Evolutionary conservation across 2,113 vertebrate genomes (phyloP).

Genomic region (Amphilophus citrinellus): DNA sequence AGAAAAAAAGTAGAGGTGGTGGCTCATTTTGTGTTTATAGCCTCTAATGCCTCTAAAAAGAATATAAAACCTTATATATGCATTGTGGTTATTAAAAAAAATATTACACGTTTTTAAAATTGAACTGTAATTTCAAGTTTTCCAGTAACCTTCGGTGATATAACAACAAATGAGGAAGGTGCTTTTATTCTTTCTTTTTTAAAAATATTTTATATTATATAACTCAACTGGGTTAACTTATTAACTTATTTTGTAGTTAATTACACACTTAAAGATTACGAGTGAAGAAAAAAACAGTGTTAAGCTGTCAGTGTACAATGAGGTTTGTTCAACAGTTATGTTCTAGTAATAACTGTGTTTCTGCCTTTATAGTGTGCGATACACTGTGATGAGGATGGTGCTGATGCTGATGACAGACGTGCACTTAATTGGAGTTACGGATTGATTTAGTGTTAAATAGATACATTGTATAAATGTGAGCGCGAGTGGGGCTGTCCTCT

Average conservation of each 20-base stretch:
- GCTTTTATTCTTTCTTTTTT: not conserved
- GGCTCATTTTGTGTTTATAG: not conserved
- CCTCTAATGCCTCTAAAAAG: not conserved
- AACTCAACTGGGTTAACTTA: not conserved
- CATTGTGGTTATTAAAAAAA: not conserved
- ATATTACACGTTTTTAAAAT: not conserved
- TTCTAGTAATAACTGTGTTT: no score
- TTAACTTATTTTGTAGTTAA: not conserved
- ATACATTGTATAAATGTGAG: constrained; percentile 22
- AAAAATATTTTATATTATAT: not conserved
- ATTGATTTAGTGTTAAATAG: not conserved
- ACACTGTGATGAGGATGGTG: not conserved
- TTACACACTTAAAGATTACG: not conserved
- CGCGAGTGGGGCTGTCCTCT: not conserved
- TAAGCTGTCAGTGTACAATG: not conserved
- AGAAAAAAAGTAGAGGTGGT: not conserved
- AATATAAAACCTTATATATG: not conserved
- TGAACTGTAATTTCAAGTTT: not conserved
- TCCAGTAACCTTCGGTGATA: not conserved
- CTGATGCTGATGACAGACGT: not conserved
- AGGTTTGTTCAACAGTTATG: not conserved
- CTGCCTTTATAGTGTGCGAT: not conserved
- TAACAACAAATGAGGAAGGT: not conserved
- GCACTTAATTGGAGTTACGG: not conserved
- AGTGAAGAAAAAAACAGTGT: no score